A percentile compares a stretch with the other conserved stretches of the same genome.
Conservation (phyloP, 37 sponge, comb jelly and placozoan species). For the Chondrilla cf. caribensis region DNA sequence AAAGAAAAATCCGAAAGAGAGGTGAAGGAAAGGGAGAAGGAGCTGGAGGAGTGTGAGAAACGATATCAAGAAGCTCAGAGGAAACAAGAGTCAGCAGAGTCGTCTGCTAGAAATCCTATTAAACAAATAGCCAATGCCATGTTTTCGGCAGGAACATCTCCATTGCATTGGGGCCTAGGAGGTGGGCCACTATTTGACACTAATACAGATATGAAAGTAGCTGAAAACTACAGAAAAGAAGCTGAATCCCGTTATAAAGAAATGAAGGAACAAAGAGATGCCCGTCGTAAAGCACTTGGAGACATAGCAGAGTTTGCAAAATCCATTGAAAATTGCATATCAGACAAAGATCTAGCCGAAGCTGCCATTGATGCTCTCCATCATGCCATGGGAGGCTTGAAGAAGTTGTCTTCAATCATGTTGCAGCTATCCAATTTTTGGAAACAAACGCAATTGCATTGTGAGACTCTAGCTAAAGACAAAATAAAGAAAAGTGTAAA, state of each 20-base stretch:
- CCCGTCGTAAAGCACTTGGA: conserved; percentile 22
- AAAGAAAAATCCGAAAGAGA: background rate
- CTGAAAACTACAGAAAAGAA: background rate
- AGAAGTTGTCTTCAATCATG: conserved; percentile 58
- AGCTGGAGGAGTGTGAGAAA: background rate
- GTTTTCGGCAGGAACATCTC: too few species aligned
- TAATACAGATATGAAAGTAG: background rate
- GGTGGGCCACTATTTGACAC: background rate
- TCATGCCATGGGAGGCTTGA: conserved; percentile 44
- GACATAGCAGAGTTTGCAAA: conserved; percentile 27
- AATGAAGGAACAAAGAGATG: conserved; percentile 7
- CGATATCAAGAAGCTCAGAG: background rate
- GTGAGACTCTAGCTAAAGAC: conserved; percentile 26
- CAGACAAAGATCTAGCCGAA: conserved; percentile 29
- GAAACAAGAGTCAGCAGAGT: background rate
- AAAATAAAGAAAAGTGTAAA: conserved; percentile 29
- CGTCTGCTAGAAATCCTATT: background rate
- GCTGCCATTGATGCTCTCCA: conserved; percentile 43
- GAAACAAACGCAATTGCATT: conserved; percentile 55
- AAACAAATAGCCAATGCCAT: background rate
- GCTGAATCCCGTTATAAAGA: conserved; percentile 11
- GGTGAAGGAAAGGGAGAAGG: background rate
- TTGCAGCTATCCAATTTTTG: conserved; percentile 56
- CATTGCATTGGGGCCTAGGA: too few species aligned
- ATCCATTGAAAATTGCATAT: conserved; percentile 17